These are phyloP conservation scores for Microtus montanus DNA, from an alignment of 2,113 vertebrate species.

Conservation along the genomic window DNA sequence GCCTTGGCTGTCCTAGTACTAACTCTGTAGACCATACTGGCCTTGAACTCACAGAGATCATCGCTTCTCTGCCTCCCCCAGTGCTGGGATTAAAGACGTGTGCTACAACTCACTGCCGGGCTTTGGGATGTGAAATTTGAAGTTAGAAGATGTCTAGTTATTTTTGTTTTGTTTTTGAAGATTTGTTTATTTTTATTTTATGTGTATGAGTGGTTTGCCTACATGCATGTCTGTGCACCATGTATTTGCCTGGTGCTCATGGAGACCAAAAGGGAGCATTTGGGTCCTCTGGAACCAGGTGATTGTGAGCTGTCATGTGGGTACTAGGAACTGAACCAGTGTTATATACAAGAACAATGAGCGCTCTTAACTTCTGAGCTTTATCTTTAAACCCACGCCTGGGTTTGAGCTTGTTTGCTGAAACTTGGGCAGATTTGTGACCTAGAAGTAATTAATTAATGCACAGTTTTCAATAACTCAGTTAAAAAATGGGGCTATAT, in stretches of 20 bases:
- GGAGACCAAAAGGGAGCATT: not conserved
- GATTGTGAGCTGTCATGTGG: not conserved
- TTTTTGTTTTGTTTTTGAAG: not conserved
- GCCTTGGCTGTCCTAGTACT: too few relatives aligned
- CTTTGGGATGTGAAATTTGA: not conserved
- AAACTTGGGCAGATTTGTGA: conserved; percentile 30
- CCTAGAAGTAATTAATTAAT: not conserved
- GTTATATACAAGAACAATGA: not conserved
- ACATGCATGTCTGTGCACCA: not conserved
- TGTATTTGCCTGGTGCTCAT: not conserved
- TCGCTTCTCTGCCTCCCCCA: too few relatives aligned
- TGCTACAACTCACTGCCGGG: too few relatives aligned
- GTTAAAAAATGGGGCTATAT: not conserved
- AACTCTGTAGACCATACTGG: too few relatives aligned
- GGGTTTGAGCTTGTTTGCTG: conserved; percentile 24
- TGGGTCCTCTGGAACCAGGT: not conserved
- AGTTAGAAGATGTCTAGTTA: not conserved
- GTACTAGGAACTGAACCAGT: not conserved
- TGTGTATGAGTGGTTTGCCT: not conserved
- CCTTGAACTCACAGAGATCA: too few relatives aligned
- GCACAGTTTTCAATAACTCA: not conserved
- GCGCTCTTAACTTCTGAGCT: not conserved
- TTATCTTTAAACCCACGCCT: not conserved
- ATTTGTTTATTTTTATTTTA: not conserved
- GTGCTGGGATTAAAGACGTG: too few relatives aligned